phyloP scores from a whole-genome alignment of 2,888 invertebrate genomes.

The Andrena bicolor region DNA sequence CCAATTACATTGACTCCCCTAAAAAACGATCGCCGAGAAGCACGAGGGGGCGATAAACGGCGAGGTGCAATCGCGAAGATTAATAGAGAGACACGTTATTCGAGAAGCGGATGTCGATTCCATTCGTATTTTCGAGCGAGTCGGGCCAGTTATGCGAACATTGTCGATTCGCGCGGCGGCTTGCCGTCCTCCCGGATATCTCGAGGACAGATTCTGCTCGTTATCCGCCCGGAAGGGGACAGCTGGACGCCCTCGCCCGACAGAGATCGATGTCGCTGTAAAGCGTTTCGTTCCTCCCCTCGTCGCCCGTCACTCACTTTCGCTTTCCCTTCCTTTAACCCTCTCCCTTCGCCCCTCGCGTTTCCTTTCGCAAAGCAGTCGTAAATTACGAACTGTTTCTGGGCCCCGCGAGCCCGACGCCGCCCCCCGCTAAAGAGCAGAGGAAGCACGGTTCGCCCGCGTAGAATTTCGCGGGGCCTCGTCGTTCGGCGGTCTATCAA shows the following conservation, averaged over 20 bases:
- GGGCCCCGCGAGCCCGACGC: neutral
- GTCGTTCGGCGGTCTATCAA: neutral
- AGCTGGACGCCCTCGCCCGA: conserved; percentile 45
- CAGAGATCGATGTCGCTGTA: conserved; percentile 56
- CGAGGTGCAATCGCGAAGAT: neutral
- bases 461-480: neutral
- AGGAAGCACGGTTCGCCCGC: conserved; percentile 2
- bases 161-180: conserved; percentile 31
- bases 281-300: conserved; percentile 42
- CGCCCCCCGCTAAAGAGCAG: conserved; percentile 2
- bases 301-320: conserved; percentile 44
- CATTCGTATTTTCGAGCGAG: neutral
- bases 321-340: conserved; percentile 14
- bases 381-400: conserved; percentile 47
- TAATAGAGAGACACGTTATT: neutral
- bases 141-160: neutral
- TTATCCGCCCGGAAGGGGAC: conserved; percentile 46
- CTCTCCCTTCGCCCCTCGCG: conserved; percentile 3
- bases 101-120: neutral
- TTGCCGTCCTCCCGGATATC: conserved; percentile 28
- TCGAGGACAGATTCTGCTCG: conserved; percentile 48
- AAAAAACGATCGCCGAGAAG: neutral
- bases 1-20: too few relatives aligned
- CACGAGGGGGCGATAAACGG: neutral
- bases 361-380: conserved; percentile 35